Percentiles rank a stretch among this genome's conserved stretches.
Evolutionary conservation across 23 tunicate species (phyloP).

Genomic region (Clavelina lepadiformis): DNA sequence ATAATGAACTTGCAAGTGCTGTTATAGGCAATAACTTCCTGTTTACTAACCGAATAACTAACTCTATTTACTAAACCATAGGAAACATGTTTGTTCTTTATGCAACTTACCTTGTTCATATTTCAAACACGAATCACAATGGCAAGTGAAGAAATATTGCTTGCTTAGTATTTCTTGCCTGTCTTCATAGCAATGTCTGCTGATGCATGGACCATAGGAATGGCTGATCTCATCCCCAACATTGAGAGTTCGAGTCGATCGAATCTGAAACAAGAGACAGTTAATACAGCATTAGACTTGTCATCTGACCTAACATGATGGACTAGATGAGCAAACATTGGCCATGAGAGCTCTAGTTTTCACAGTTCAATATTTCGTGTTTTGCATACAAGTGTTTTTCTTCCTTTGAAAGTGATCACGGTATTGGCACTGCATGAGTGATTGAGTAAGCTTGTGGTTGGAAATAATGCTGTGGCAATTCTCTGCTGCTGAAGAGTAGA

Average conservation of each 20-base stretch:
- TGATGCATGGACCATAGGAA: conserved; percentile 71
- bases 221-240: conserved; percentile 50
- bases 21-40: not conserved
- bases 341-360: no score
- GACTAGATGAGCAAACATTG: no score
- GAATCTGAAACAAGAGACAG: conserved; percentile 20
- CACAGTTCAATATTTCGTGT: no score
- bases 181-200: conserved; percentile 46
- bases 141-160: conserved; percentile 72
- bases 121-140: conserved; percentile 36
- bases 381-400: conserved; percentile 20
- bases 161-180: conserved; percentile 45
- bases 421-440: conserved; percentile 78
- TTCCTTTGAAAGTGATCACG: conserved; percentile 36
- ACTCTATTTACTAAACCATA: not conserved
- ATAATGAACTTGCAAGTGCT: not conserved
- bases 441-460: conserved; percentile 48
- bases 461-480: conserved; percentile 53
- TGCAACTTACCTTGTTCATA: conserved; percentile 18
- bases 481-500: conserved; percentile 34
- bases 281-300: not conserved
- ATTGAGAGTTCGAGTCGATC: conserved; percentile 6
- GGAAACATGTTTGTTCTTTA: not conserved
- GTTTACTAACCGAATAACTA: not conserved
- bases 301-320: no score